Evolutionary conservation across 2,797 vertebrate species (phyloP).

Genomic region (Malurus leucopterus): DNA sequence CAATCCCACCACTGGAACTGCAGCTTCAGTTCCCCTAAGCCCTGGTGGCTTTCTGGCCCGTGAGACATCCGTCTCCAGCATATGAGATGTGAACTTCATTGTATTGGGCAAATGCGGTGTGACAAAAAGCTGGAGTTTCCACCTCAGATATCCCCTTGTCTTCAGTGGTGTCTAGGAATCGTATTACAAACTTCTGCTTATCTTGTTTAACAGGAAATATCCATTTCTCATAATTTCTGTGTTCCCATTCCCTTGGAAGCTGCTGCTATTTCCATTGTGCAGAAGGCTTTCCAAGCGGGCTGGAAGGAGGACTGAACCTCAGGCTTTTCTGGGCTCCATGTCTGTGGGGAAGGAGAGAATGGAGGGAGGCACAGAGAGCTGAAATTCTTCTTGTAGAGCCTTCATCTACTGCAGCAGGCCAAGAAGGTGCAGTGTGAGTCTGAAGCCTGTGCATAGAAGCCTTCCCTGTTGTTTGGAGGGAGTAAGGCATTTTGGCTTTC

Average conservation of each 20-base stretch:
- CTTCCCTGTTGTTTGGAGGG: slow-evolving; percentile 48
- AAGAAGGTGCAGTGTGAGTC: slow-evolving; percentile 7
- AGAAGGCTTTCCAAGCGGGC: neutral
- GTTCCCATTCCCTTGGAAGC: neutral
- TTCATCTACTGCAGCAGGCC: neutral
- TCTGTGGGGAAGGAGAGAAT: neutral
- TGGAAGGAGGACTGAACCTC: neutral
- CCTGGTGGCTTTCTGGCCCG: neutral
- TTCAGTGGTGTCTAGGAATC: neutral
- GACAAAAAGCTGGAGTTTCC: neutral
- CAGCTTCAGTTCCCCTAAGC: neutral
- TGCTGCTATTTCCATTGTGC: accelerated
- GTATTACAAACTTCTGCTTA: neutral
- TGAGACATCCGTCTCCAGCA: neutral
- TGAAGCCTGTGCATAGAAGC: slow-evolving; percentile 29
- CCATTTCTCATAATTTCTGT: neutral
- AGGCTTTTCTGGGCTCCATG: neutral
- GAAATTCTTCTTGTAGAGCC: neutral
- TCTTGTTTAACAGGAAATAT: slow-evolving; percentile 1
- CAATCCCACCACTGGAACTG: neutral
- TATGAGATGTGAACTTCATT: neutral
- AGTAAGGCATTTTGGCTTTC: slow-evolving; percentile 70
- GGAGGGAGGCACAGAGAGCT: accelerated
- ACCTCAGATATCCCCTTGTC: neutral
- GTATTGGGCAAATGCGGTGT: accelerated